Evolutionary conservation across 2,888 invertebrate species (phyloP), one percentile per base, ranked within the genome.

Genomic region (Antitype chi): DNA sequence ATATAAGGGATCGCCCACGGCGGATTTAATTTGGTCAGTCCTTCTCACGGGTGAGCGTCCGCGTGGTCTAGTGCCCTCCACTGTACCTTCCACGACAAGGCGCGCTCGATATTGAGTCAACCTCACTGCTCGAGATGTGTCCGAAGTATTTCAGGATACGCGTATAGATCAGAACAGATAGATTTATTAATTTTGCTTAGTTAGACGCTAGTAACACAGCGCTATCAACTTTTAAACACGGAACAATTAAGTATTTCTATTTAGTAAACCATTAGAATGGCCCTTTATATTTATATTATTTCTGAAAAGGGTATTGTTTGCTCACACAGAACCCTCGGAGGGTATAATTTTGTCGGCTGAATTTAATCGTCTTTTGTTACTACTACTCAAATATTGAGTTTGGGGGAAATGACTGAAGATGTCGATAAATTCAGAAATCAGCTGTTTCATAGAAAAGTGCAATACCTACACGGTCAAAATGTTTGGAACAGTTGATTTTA

Each of bases 331-430:
- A 63, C 57, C 47, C 49, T 66, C 15, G 1, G n/a, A 20, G 15
- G 79, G 53, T n/a, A 68, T 68, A 63, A 67, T 66, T 76, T 67
- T 72, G 53, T 32, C 49, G 49, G 67, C 62, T 74, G 28, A 70
- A 67, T 23, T 59, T 60, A 32, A 63, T 55, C 47, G 57, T 49
- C 72, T 84, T 76, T 82, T 80, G 81, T 84, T 82, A 70, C 47
- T 82, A 70, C 47, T 71, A 32, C 32, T 75, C 71, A 70, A 80
- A 80, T 84, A 80, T 84, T 72, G 71, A 70, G 38, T 75, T 72
- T 72, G n/a, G 52, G n/a, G 52, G 49, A 67, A 74, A 59, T 63
- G 28, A 57, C 64, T 84, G 52, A 53, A 67, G 70, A 59, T 63
- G 28, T 52, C 64, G 80, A 53, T 70, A 64, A 57, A 70, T 68